Evolutionary conservation across 2,888 invertebrate genomes (phyloP).

Genomic region (Andrena minutula): DNA sequence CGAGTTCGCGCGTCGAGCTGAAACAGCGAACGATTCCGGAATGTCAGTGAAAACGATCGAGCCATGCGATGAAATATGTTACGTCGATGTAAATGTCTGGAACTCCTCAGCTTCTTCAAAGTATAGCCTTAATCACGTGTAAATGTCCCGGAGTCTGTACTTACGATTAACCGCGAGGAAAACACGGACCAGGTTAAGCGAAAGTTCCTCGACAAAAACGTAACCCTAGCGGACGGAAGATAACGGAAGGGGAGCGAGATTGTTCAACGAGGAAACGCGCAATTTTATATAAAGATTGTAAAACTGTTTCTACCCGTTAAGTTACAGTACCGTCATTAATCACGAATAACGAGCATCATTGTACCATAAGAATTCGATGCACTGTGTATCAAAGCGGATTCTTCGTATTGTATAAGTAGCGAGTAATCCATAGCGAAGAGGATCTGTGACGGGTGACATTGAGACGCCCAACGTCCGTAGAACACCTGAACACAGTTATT

Average conservation of each 20-base stretch:
- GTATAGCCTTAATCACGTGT: constrained; percentile 25
- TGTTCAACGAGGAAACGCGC: constrained; percentile 17
- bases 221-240: constrained; percentile 6
- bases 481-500: constrained; percentile 42
- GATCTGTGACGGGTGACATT: constrained; percentile 44
- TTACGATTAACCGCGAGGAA: constrained; percentile 3
- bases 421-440: constrained; percentile 44
- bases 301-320: constrained; percentile 53
- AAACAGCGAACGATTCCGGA: constrained; percentile 4
- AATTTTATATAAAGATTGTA: constrained; percentile 59
- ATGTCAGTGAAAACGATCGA: background rate
- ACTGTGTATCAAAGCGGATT: constrained; percentile 58
- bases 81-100: constrained; percentile 13
- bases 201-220: background rate
- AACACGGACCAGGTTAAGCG: background rate
- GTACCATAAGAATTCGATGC: constrained; percentile 63
- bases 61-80: background rate
- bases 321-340: constrained; percentile 52
- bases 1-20: constrained; percentile 7
- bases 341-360: constrained; percentile 49
- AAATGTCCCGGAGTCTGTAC: constrained; percentile 4
- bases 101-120: constrained; percentile 12
- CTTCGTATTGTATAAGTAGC: constrained; percentile 58
- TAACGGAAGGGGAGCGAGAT: background rate
- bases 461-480: constrained; percentile 22